Base-by-base conservation (phyloP, 2,797 vertebrate genomes). In the Simalia tracyae region DNA sequence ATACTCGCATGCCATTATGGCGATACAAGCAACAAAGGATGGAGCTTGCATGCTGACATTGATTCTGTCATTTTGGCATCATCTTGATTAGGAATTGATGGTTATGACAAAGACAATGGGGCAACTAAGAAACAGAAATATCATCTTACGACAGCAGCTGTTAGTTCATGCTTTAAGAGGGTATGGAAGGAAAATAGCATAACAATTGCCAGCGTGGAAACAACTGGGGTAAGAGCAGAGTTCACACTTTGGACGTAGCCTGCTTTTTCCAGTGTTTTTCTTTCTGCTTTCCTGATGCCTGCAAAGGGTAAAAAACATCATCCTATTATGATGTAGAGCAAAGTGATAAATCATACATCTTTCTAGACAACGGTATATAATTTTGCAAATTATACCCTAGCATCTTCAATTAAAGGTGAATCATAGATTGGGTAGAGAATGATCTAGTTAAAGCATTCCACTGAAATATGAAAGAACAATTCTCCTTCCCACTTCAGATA, bases 131-230 rank as follows among this genome's bases (percentile, higher is more conserved):
- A 31, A 19, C 17, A 14, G 50, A 14, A 17, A 56, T 81, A 22
- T 42, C 72, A 9, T 91, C 97, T 95, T 94, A 98, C 97, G 89
- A 94, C 92, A 0, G 98, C 94, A 2, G 96, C 91, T 0, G 92
- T 97, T 90, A 98, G 97, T 8, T 95, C 91, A 0, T 93, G 92
- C 22, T 95, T 91, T 94, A 98, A 36, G 14, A 97, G 26, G 19
- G 98, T 98, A 95, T 98, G 98, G 12, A 97, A 92, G 61, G 97
- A 92, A 92, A 99, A 98, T 0, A 98, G 98, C 86, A 98, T 54
- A 60, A 98, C 96, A 0, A 97, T 97, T 84, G 98, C 97, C 3
- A 98, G 1, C 10, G 95, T 96, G 2, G 98, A 97, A 26, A 97
- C 96, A 24, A 98, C 91, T 50, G 95, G 94, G 11, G 97, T 95